Base-by-base conservation (phyloP, 2,888 invertebrate species). In the Steromphala cineraria region DNA sequence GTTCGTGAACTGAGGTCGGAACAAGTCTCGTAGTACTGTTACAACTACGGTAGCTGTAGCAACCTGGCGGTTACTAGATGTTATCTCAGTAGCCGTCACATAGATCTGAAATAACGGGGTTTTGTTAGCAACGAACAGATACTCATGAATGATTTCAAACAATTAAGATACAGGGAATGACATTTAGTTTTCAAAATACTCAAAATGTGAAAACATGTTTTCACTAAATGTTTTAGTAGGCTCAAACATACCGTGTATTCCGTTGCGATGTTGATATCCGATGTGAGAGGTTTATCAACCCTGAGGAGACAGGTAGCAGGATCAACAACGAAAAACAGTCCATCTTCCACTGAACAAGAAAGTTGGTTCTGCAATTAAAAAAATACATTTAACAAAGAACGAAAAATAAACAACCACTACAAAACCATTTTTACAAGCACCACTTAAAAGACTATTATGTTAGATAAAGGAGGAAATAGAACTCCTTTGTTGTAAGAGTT, bases 21-120 rank as follows among this genome's bases (percentile, higher is more conserved):
- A 82, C 21, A 88, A 82, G 78, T 90, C 91, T 21, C 91, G 82
- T 15, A 88, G 81, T 1, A 92, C 91, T 21, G 84, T 88, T 36
- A 91, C 89, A 74, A 84, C 82, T 8, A 91, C 89, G 0, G 84
- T 84, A 5, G 89, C 87, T 0, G 82, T 81, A 17, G 85, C 81
- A 31, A 81, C 83, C 82, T 75, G 84, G 13, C 62, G 83, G 81
- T 83, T 87, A 2, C 79, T 82, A 31, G 53, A 67, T 17, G 80
- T 83, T 74, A 86, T 87, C 81, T 90, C 89, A 17, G 85, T 82
- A 3, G 89, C 90, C 46, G 80, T 81, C 10, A 90, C 87, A 10
- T 79, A 81, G 62, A 89, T 80, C 89, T 89, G 83, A 24, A 78
- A 83, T 75, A 19, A 2, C 46, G 46, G 36, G 36, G 36, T 36